These are phyloP conservation scores for Chymomyza amoena DNA, from an alignment of 2,888 invertebrate genomes.

Conservation along the genomic window DNA sequence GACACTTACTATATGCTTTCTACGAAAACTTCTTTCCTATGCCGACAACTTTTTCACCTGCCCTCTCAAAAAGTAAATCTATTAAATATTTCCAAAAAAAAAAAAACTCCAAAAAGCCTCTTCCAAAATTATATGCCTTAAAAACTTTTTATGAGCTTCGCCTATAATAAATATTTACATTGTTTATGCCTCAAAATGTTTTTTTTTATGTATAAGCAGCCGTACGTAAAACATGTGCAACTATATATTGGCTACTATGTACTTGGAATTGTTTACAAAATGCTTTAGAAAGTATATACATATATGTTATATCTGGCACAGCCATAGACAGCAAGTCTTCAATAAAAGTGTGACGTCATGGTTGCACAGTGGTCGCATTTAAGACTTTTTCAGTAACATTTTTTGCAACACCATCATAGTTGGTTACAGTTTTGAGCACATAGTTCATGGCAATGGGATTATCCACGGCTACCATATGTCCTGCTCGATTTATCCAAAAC, in stretches of 20 bases:
- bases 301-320: not conserved
- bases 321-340: not conserved
- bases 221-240: not conserved
- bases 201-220: not conserved
- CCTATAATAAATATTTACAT: not conserved
- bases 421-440: not conserved
- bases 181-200: not conserved
- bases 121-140: not conserved
- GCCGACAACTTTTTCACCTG: too few relatives aligned
- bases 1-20: too few relatives aligned
- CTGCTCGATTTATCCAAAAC: conserved; percentile 77
- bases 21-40: too few relatives aligned
- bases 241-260: not conserved
- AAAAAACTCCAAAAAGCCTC: not conserved
- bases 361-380: not conserved
- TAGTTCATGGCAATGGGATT: conserved; percentile 83
- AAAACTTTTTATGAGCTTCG: not conserved
- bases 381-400: not conserved
- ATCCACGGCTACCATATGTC: conserved; percentile 82
- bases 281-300: not conserved
- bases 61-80: too few relatives aligned
- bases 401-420: not conserved
- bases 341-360: not conserved
- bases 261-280: not conserved
- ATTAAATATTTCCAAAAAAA: not conserved